Base-by-base conservation (phyloP, 2,113 vertebrate species). In the Heteronetta atricapilla region DNA sequence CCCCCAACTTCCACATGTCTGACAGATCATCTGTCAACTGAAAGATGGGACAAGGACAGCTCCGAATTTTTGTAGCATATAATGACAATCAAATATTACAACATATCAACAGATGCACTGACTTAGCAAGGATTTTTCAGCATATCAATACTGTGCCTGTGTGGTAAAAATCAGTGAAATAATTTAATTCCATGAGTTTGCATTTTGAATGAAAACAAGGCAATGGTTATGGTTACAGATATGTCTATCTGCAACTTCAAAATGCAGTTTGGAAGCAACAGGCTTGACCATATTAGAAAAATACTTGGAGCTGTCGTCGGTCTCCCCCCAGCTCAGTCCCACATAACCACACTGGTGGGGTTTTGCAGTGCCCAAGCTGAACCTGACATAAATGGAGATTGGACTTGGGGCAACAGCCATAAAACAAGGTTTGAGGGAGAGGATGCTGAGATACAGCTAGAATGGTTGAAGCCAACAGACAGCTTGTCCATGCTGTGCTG, bases 371-470 rank as follows among this genome's bases (percentile, higher is more conserved):
- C 69, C 55, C 78, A 58, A 44, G 69, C 13, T 79, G 38, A 62
- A 74, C 78, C 68, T 88, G 17, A 92, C 94, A 93, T 89, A 96
- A 97, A 93, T 15, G 94, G 77, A 90, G 81, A 96, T 18, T 94
- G 79, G 53, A 93, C 40, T 95, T 55, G 76, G 95, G 64, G 34
- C 3, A 28, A 95, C 3, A 28, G 56, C 82, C 95, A 95, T 93
- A 96, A 96, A 97, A 89, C 81, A 94, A 60, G 58, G 56, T 84
- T 69, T 95, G 91, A 82, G 62, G 88, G 94, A 93, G 16, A 11
- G 63, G 89, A 92, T 91, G 85, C 86, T 80, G 46, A 97, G 82
- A 82, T 76, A 29, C 5, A 94, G 89, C 90, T 88, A 79, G 17
- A 95, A 95, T 8, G 68, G 75, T 59, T 95, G 64, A 85, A 95